Evolutionary conservation across 2,888 invertebrate genomes (phyloP).

Genomic region (Drosophila neotestacea): DNA sequence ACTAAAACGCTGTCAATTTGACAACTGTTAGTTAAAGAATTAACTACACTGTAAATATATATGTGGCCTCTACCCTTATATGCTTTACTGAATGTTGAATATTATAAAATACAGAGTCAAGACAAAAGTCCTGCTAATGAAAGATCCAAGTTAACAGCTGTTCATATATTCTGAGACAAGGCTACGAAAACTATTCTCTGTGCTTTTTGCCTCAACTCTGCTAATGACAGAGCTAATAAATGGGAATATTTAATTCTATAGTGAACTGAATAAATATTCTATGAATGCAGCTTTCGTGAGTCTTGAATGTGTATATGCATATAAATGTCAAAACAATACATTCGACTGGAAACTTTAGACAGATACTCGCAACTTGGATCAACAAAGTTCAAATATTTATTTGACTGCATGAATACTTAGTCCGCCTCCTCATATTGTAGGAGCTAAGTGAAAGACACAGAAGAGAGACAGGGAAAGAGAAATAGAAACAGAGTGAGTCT

Average conservation of each 20-base stretch:
- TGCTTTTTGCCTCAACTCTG: neutral
- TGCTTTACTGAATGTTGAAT: too few relatives aligned
- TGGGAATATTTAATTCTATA: slow-evolving; percentile 7
- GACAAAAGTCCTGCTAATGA: too few relatives aligned
- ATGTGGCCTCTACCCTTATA: too few relatives aligned
- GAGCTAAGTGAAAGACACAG: neutral
- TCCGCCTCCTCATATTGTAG: slow-evolving; percentile 6
- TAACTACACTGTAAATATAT: too few relatives aligned
- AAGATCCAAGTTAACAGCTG: neutral
- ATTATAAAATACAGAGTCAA: too few relatives aligned
- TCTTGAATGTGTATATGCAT: slow-evolving; percentile 1
- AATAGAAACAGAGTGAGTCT: neutral
- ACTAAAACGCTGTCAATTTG: too few relatives aligned
- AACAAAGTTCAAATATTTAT: slow-evolving; percentile 48
- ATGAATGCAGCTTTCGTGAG: neutral
- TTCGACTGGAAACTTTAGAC: slow-evolving; percentile 16
- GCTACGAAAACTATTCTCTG: neutral
- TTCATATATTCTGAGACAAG: neutral
- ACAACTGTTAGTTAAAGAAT: too few relatives aligned
- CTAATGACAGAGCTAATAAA: slow-evolving; percentile 17
- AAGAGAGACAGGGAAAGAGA: neutral
- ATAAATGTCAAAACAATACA: slow-evolving; percentile 29
- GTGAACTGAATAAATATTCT: slow-evolving; percentile 12
- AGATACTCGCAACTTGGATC: slow-evolving; percentile 4
- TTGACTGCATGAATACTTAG: slow-evolving; percentile 4